Base-by-base conservation (phyloP, 2,888 invertebrate species). In the Linnaemya tessellans region DNA sequence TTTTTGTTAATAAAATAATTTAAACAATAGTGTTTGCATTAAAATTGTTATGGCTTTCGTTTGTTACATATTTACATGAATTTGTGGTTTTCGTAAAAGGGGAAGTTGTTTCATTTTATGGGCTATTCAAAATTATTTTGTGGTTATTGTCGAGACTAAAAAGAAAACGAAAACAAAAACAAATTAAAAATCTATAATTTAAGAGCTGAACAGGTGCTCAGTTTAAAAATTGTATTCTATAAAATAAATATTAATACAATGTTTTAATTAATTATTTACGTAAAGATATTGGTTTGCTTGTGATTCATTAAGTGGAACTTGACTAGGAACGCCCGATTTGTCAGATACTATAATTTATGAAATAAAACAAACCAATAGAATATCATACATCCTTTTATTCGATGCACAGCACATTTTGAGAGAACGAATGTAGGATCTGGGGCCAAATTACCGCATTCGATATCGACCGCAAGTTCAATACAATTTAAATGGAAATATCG, bases 51-150 rank as follows among this genome's bases (percentile, higher is more conserved):
- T 68, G 38, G 38, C 22, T 51, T 65, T 65, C 60, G 41, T 41
- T 68, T 60, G 60, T 60, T 49, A 22, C 43, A 67, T 46, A 46
- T 35, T 71, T 71, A 46, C 13, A 35, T 71, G 2, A 71, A 77
- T 1, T 78, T 78, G 78, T 60, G 78, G 78, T 78, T 78, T 78
- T 60, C 13, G n/a, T 15, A 5, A 38, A 60, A 67, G 49, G 20
- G 43, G 77, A 67, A 58, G 58, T 65, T 65, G 64, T 43, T 43
- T 25, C n/a, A n/a, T 56, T 49, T 62, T 49, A 74, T 38, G n/a
- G 13, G 5, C 30, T 30, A 3, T 30, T 30, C 30, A 35, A 60
- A 60, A n/a, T 22, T 49, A 64, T 20, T 9, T 64, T 74, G 74
- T 62, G 74, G 74, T 64, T 74, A 11, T n/a, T 49, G 38, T 73